Conservation (phyloP, 2,797 vertebrate species). For the Lepilemur ruficaudatus region DNA sequence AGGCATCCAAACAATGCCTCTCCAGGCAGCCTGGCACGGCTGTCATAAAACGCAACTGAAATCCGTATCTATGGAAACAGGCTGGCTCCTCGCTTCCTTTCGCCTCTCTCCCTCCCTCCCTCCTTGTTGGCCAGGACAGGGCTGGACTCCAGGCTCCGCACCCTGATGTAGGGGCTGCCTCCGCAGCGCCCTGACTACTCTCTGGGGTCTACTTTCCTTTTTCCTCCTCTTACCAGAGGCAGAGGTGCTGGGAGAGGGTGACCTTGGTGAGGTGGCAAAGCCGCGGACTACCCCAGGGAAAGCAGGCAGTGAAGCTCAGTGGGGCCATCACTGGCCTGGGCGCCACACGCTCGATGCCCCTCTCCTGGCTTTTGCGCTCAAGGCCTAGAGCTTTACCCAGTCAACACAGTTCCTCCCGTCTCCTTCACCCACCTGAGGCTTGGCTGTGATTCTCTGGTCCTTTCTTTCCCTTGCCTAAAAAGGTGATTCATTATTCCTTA, state of each 20-base stretch:
- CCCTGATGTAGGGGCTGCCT: not conserved
- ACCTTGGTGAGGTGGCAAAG: not conserved
- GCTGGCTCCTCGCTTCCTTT: slow-evolving; percentile 25
- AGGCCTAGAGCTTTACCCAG: not conserved
- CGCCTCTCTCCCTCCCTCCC: not conserved
- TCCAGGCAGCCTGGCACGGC: slow-evolving; percentile 47
- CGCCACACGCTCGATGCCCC: rapidly evolving
- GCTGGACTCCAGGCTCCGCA: not conserved
- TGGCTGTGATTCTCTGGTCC: not conserved
- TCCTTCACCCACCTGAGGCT: not conserved
- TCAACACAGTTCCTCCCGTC: not conserved
- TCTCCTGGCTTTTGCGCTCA: not conserved
- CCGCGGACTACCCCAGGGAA: not conserved
- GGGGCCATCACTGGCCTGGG: not conserved
- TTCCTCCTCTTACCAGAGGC: not conserved
- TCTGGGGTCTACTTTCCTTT: not conserved
- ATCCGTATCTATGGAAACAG: slow-evolving; percentile 78
- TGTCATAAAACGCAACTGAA: slow-evolving; percentile 73
- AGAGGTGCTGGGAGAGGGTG: not conserved
- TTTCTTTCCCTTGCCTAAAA: slow-evolving; percentile 10
- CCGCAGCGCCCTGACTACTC: rapidly evolving
- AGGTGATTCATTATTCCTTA: slow-evolving; percentile 7
- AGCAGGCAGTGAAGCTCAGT: not conserved
- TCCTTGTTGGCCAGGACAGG: not conserved
- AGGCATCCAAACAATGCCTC: slow-evolving; percentile 70